Conservation (phyloP, 2,797 vertebrate species). For the Zenarchopterus dispar region DNA sequence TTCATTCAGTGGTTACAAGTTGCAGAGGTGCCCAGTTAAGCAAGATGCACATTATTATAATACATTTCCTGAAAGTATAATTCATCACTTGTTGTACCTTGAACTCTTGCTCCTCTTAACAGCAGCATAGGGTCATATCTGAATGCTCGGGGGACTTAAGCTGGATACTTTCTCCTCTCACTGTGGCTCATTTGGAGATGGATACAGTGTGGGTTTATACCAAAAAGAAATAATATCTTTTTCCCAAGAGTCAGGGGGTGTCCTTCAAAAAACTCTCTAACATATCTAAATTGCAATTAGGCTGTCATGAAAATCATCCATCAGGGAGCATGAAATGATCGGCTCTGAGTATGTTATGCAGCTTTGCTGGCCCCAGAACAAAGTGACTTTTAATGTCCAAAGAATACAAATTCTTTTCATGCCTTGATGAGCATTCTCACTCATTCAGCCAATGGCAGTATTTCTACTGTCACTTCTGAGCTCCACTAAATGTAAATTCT, state of each 20-base stretch:
- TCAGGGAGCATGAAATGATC: constrained; percentile 28
- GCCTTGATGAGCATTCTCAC: constrained; percentile 31
- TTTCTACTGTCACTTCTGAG: constrained; percentile 41
- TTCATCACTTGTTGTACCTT: constrained; percentile 42
- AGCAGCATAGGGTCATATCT: constrained; percentile 9
- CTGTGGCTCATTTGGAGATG: constrained; percentile 16
- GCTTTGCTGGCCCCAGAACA: constrained; percentile 27
- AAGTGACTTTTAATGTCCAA: constrained; percentile 55
- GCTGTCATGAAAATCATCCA: constrained; percentile 36
- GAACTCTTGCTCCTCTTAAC: constrained; percentile 27
- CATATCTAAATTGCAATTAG: constrained; percentile 52
- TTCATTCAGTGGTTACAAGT: constrained; percentile 33
- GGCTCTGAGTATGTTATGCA: constrained; percentile 5
- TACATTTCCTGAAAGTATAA: constrained; percentile 30
- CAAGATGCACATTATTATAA: constrained; percentile 37
- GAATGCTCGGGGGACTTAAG: constrained; percentile 43
- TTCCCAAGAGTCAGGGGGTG: constrained; percentile 29
- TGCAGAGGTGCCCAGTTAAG: constrained; percentile 34
- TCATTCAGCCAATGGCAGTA: constrained; percentile 35
- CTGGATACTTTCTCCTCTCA: constrained; percentile 25
- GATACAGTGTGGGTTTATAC: constrained; percentile 15
- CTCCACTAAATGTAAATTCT: constrained; percentile 44
- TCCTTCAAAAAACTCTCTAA: constrained; percentile 46
- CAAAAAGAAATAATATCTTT: constrained; percentile 40
- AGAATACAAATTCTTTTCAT: constrained; percentile 43